Evolutionary conservation across 2,113 vertebrate genomes (phyloP).

Genomic region (Parus major): DNA sequence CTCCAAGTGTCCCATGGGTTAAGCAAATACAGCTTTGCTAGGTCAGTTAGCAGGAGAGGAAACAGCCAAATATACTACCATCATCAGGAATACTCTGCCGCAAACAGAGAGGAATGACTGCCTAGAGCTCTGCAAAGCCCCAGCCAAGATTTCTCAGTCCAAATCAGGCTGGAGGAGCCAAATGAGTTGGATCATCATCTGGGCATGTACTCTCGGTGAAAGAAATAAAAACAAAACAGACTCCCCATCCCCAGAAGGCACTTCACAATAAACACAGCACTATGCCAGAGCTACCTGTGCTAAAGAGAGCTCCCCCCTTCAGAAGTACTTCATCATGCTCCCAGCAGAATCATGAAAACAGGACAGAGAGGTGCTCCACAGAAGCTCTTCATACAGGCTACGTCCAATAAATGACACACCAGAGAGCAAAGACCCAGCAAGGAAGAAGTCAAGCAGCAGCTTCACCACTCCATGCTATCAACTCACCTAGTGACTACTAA

Average conservation of each 20-base stretch:
- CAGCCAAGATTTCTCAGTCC: not conserved
- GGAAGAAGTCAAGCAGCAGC: not conserved
- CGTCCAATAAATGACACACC: not conserved
- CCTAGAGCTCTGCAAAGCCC: not conserved
- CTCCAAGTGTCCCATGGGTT: not conserved
- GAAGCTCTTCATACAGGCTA: not conserved
- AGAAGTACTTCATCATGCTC: not conserved
- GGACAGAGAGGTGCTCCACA: not conserved
- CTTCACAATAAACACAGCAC: not conserved
- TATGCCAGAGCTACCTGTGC: not conserved
- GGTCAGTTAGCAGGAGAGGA: not conserved
- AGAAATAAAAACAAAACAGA: not conserved
- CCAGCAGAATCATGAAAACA: not conserved
- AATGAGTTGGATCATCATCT: not conserved
- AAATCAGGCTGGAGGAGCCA: not conserved
- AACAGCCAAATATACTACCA: not conserved
- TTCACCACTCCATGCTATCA: not conserved
- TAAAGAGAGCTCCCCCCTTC: not conserved
- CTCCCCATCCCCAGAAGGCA: not conserved
- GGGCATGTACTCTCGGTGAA: not conserved
- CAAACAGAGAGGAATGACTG: not conserved
- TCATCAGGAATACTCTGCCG: accelerated
- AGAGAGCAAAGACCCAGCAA: not conserved
- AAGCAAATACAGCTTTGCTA: not conserved
- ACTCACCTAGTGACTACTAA: not conserved